phyloP scores from a whole-genome alignment of 2,113 vertebrate species.

The Malurus alboscapulatus region DNA sequence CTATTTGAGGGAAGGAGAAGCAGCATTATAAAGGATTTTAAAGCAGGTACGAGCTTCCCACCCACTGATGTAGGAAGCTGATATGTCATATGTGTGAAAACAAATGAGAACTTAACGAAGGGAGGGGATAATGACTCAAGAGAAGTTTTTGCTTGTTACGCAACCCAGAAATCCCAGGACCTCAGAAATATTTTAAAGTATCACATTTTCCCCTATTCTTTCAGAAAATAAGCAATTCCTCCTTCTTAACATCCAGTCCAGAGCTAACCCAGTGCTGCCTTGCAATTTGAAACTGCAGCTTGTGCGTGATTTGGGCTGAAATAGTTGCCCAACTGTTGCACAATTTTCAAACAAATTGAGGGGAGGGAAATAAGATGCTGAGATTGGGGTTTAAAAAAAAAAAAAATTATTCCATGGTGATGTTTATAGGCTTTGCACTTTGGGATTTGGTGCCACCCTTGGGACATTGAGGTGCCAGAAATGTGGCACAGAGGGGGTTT shows the following conservation, averaged over 20 bases:
- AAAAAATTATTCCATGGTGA: neutral
- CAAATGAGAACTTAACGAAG: constrained; percentile 44
- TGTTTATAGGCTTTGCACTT: neutral
- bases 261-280: neutral
- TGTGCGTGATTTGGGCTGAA: neutral
- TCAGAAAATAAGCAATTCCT: neutral
- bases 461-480: neutral
- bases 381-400: neutral
- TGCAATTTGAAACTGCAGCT: neutral
- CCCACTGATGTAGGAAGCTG: constrained; percentile 44
- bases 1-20: constrained; percentile 37
- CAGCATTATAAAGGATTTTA: constrained; percentile 29
- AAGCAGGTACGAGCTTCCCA: constrained; percentile 4
- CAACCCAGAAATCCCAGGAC: constrained; percentile 13
- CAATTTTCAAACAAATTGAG: neutral
- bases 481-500: fast-evolving
- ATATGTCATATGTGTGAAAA: constrained; percentile 51
- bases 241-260: neutral
- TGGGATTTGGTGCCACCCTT: neutral
- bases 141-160: constrained; percentile 34
- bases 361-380: neutral
- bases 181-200: neutral
- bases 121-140: constrained; percentile 3
- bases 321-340: neutral
- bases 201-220: neutral